A percentile compares a stretch with the other conserved stretches of the same genome.
phyloP scores from a whole-genome alignment of 2,888 invertebrate species.

The Agapetus fuscipes region DNA sequence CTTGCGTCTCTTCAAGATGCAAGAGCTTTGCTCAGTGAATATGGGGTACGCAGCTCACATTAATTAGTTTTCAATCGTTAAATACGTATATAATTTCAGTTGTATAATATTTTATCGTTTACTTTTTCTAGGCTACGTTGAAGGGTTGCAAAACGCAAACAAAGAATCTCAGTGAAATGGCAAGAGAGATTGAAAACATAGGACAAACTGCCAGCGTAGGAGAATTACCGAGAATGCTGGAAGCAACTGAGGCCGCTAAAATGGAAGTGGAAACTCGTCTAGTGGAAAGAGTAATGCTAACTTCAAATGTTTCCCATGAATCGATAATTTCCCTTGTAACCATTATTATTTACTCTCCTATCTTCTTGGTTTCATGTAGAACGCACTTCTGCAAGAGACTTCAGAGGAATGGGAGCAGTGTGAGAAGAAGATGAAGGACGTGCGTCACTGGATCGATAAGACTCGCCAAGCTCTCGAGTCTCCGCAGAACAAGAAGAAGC shows the following conservation, averaged over 20 bases:
- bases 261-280: constrained; percentile 75
- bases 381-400: constrained; percentile 79
- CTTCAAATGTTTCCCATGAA: too few species aligned
- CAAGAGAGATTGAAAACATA: constrained; percentile 78
- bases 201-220: constrained; percentile 76
- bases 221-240: constrained; percentile 74
- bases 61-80: background rate
- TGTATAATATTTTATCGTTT: constrained; percentile 10
- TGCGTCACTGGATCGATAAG: constrained; percentile 82
- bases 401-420: constrained; percentile 95
- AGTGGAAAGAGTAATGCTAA: constrained; percentile 72
- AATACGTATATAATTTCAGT: background rate
- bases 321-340: too few species aligned
- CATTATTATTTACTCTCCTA: too few species aligned
- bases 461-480: constrained; percentile 67
- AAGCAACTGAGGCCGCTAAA: constrained; percentile 79
- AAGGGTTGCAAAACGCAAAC: constrained; percentile 83
- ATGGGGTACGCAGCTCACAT: constrained; percentile 49
- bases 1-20: constrained; percentile 72
- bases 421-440: constrained; percentile 87
- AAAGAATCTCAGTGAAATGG: constrained; percentile 86
- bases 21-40: constrained; percentile 77
- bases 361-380: too few species aligned
- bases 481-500: constrained; percentile 76
- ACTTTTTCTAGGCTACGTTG: constrained; percentile 60